Base-by-base conservation (phyloP, 2,888 invertebrate genomes). In the Phyllotreta striolata region DNA sequence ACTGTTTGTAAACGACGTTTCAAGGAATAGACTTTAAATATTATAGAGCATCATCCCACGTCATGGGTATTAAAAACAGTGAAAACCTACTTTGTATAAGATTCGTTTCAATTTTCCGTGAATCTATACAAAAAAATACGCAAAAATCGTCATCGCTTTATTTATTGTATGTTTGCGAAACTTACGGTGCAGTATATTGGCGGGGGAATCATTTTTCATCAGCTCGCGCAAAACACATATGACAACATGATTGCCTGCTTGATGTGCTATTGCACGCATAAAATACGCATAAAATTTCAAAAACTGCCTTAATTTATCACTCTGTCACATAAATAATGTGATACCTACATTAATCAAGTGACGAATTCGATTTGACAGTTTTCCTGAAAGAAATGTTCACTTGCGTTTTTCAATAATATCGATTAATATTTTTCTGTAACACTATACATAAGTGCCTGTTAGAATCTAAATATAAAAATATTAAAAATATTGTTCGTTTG, bases 241-340 rank as follows among this genome's bases (percentile, higher is more conserved):
- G 44, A 44, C 44, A 44, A 44, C 44, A 44, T 44, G 44, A 44
- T 44, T 44, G 44, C 44, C 44, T 12, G 14, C 6, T 14, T 34
- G 47, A 47, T n/a, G 12, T 13, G 7, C 44, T 7, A 7, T 13
- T 14, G 44, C n/a, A 12, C 14, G 14, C 10, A 47, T 47, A 7
- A 47, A 47, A 47, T 34, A 47, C 34, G 34, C 24, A 47, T 47
- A 47, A 47, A 47, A 44, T 44, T 8, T 44, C 12, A 44, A 24
- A 44, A 44, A 34, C 24, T 47, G 47, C 47, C 47, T 47, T 47
- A 47, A 47, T 47, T 47, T 47, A 47, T 47, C 47, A 47, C 34
- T 8, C 47, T 47, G 47, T 47, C 47, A 47, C 34, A 14, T 47
- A 47, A 14, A 47, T n/a, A 47, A 12, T 47, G 47, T 12, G 47